Percentiles rank a stretch among this genome's conserved stretches.
Conservation (phyloP, 2,113 vertebrate species). For the Tupaia chinensis region DNA sequence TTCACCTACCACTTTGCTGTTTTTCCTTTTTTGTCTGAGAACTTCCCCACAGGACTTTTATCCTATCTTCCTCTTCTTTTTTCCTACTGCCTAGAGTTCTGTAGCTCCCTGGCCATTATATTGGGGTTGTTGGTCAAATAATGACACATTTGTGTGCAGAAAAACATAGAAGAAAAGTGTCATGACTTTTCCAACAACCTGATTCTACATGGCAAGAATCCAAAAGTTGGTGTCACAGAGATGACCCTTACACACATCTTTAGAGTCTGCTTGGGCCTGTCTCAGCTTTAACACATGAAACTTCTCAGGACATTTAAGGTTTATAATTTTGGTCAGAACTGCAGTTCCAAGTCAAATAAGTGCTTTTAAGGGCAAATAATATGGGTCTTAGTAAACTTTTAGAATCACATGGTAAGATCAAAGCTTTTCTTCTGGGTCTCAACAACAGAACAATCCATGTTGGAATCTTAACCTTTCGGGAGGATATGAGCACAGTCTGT, state of each 20-base stretch:
- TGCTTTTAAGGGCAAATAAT: slow-evolving; percentile 59
- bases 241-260: neutral
- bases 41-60: neutral
- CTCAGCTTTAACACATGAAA: slow-evolving; percentile 64
- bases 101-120: neutral
- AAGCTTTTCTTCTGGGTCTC: slow-evolving; percentile 15
- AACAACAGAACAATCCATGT: slow-evolving; percentile 40
- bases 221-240: neutral
- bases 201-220: neutral
- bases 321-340: slow-evolving; percentile 73
- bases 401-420: neutral
- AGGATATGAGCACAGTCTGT: neutral
- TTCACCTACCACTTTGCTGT: neutral
- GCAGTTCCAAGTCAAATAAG: slow-evolving; percentile 72
- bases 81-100: neutral
- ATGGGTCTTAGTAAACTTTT: slow-evolving; percentile 47
- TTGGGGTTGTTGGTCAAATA: no score
- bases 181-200: no score
- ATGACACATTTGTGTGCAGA: no score
- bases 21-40: neutral
- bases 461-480: neutral
- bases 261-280: slow-evolving; percentile 3
- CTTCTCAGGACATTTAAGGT: slow-evolving; percentile 52
- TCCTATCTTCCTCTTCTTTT: neutral
- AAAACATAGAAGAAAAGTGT: no score